Evolutionary conservation across 1,140 invertebrate species (phyloP).

Genomic region (Megalopta genalis): DNA sequence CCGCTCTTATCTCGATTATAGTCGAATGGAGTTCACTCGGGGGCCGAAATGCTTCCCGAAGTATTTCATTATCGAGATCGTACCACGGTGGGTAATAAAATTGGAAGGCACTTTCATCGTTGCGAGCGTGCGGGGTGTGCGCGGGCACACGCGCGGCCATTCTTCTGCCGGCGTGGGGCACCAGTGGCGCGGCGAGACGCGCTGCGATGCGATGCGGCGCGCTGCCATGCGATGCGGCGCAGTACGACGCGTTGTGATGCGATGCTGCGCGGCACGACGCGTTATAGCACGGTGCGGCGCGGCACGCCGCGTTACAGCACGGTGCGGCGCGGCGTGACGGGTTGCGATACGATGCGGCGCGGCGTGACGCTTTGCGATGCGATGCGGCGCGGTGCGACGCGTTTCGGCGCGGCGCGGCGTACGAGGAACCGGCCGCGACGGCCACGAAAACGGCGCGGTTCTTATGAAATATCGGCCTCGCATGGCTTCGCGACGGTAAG

Average conservation of each 20-base stretch:
- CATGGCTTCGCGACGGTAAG: slow-evolving; percentile 62
- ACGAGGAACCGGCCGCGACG: neutral
- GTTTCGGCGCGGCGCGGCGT: no score
- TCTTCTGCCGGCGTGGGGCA: neutral
- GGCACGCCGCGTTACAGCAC: no score
- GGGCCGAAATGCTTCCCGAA: slow-evolving; percentile 63
- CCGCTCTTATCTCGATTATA: slow-evolving; percentile 67
- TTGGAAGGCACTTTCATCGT: slow-evolving; percentile 61
- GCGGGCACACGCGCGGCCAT: slow-evolving; percentile 2
- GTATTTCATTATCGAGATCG: slow-evolving; percentile 73
- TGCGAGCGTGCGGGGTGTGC: neutral
- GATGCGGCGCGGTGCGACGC: neutral
- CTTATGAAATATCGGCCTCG: slow-evolving; percentile 58
- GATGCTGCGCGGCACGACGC: no score
- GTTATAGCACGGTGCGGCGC: no score
- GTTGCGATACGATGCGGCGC: no score
- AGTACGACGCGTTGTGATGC: no score
- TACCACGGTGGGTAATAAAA: slow-evolving; percentile 69
- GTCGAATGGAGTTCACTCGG: slow-evolving; percentile 62
- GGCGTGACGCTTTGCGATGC: no score
- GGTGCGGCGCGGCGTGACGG: no score
- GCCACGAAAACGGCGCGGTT: slow-evolving; percentile 37
- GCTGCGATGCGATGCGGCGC: no score
- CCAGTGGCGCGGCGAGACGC: no score
- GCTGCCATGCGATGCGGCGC: no score